Conservation (phyloP, 1,140 invertebrate genomes). For the Lordiphosa collinella region DNA sequence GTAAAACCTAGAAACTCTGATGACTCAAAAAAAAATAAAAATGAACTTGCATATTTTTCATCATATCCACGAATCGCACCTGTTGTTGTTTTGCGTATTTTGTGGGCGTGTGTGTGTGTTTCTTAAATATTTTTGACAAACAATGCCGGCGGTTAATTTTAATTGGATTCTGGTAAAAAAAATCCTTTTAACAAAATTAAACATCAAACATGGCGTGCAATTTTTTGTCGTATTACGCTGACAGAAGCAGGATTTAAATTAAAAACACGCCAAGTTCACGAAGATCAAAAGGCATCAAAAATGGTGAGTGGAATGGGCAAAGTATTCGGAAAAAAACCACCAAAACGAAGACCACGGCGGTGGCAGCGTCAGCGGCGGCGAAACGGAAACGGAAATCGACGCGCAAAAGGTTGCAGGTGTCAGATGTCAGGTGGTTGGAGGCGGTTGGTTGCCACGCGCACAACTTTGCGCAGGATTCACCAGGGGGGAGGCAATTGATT, state of each 20-base stretch:
- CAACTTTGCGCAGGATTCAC: conserved; percentile 36
- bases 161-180: conserved; percentile 69
- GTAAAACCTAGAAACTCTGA: too few relatives aligned
- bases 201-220: conserved; percentile 72
- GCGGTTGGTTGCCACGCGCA: conserved; percentile 17
- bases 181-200: conserved; percentile 78
- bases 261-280: conserved; percentile 74
- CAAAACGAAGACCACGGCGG: conserved; percentile 37
- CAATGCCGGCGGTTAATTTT: conserved; percentile 75
- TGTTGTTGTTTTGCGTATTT: conserved; percentile 21
- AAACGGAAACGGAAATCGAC: conserved; percentile 75
- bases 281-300: conserved; percentile 78
- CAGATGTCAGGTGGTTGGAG: conserved; percentile 49
- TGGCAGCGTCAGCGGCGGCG: conserved; percentile 41
- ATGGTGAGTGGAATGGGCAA: conserved; percentile 23
- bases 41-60: background rate
- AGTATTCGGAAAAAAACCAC: conserved; percentile 8
- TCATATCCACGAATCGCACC: conserved; percentile 6
- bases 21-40: too few relatives aligned
- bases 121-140: conserved; percentile 70
- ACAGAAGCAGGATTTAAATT: conserved; percentile 73
- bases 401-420: conserved; percentile 75
- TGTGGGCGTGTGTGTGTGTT: conserved; percentile 13
- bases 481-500: conserved; percentile 45
- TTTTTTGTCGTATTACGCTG: conserved; percentile 76